Percentiles rank a stretch among this genome's conserved stretches.
These are phyloP conservation scores for Ceraclea dissimilis DNA, from an alignment of 2,888 invertebrate species.

Conservation along the genomic window DNA sequence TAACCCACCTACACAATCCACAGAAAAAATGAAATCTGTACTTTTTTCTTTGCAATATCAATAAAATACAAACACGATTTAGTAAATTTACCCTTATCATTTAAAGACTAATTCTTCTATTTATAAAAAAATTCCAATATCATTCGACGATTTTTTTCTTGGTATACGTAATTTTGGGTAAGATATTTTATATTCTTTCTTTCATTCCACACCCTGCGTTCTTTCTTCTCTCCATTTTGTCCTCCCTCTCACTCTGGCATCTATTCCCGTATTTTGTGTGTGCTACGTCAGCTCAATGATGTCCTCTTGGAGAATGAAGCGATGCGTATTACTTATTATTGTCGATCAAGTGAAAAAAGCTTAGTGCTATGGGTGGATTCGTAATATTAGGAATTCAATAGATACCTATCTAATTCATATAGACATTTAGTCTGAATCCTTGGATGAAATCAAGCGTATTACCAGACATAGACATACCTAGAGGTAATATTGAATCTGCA, in stretches of 20 bases:
- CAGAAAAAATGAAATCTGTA: too few relatives aligned
- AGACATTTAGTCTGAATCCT: too few relatives aligned
- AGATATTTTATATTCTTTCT: neutral
- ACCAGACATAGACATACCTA: too few relatives aligned
- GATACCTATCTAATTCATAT: too few relatives aligned
- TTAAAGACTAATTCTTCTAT: neutral
- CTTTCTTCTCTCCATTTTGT: too few relatives aligned
- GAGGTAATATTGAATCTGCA: too few relatives aligned
- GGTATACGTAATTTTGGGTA: neutral
- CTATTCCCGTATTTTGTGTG: neutral
- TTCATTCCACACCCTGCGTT: neutral
- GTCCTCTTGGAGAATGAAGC: neutral
- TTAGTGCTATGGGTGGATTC: neutral
- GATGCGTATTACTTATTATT: neutral
- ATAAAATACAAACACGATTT: neutral
- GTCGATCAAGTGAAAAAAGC: neutral
- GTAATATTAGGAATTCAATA: too few relatives aligned
- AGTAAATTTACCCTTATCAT: neutral
- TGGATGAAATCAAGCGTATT: too few relatives aligned
- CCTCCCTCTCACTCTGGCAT: neutral
- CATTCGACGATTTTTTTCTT: neutral
- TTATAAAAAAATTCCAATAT: neutral
- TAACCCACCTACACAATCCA: too few relatives aligned
- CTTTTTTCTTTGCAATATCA: too few relatives aligned
- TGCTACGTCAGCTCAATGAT: neutral